A percentile compares a stretch with the other conserved stretches of the same genome.
Conservation (phyloP, 2,113 vertebrate genomes). For the Piprites chloris region DNA sequence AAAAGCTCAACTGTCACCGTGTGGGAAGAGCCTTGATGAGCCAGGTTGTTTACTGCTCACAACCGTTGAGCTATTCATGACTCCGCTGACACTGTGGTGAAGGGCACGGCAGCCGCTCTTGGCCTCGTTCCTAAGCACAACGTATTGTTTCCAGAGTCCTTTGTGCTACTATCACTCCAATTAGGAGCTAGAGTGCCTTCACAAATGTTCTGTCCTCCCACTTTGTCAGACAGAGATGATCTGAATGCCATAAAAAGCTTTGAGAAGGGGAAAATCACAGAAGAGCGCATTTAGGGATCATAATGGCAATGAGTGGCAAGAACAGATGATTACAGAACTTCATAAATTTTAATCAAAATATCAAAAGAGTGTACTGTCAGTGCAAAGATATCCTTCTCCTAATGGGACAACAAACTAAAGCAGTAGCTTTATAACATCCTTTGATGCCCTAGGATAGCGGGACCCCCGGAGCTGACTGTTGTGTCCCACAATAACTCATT, state of each 20-base stretch:
- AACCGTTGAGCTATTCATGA: not conserved
- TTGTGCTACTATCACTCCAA: conserved; percentile 50
- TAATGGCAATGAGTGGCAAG: conserved; percentile 28
- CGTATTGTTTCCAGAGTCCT: not conserved
- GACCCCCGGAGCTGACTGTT: conserved; percentile 15
- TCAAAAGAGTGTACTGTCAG: conserved; percentile 28
- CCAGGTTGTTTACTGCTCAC: conserved; percentile 50
- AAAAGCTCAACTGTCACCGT: conserved; percentile 10
- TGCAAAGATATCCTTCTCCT: conserved; percentile 14
- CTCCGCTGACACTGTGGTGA: conserved; percentile 35
- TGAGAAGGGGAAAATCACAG: conserved; percentile 32
- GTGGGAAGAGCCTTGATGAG: conserved; percentile 36
- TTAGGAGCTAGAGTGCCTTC: conserved; percentile 43
- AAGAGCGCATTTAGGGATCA: conserved; percentile 34
- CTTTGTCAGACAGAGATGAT: conserved; percentile 31
- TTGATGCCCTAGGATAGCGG: conserved; percentile 37
- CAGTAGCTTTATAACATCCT: conserved; percentile 7
- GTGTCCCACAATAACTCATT: conserved; percentile 32
- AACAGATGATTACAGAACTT: conserved; percentile 46
- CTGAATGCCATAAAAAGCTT: conserved; percentile 17
- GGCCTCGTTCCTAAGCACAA: not conserved
- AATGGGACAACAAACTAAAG: conserved; percentile 13
- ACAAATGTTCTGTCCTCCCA: conserved; percentile 48
- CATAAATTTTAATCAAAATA: conserved; percentile 61
- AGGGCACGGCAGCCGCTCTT: not conserved